Percentiles rank a stretch among this genome's conserved stretches.
Conservation (phyloP, 2,797 vertebrate genomes). For the Paratrypauchen microcephalus region DNA sequence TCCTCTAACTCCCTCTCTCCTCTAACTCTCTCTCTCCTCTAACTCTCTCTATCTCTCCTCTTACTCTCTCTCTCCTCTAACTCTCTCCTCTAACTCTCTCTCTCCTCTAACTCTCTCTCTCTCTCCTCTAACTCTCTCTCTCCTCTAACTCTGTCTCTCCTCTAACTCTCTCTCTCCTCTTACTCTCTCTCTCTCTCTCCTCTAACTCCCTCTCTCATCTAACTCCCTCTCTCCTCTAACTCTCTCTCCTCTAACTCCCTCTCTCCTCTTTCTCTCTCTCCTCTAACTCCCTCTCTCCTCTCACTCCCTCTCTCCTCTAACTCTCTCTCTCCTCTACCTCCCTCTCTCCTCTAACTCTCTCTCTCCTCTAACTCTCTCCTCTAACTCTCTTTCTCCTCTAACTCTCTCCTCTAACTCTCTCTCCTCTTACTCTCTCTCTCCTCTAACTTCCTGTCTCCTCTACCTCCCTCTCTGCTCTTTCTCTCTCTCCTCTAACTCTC, state of each 20-base stretch:
- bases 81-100: neutral
- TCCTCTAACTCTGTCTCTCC: too few relatives aligned
- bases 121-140: too few relatives aligned
- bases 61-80: neutral
- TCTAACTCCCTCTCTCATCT: neutral
- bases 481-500: neutral
- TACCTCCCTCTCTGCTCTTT: neutral
- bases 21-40: neutral
- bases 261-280: neutral
- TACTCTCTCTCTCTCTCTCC: too few relatives aligned
- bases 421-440: neutral
- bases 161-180: too few relatives aligned
- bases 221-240: neutral
- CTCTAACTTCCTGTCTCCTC: neutral
- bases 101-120: too few relatives aligned
- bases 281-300: neutral
- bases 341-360: neutral
- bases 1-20: too few relatives aligned
- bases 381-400: too few relatives aligned
- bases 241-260: constrained; percentile 10
- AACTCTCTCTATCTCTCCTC: neutral
- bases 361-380: neutral
- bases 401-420: too few relatives aligned
- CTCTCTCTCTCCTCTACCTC: neutral
- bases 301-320: neutral